phyloP scores from a whole-genome alignment of 2,888 invertebrate species.

The Drosophila lutescens region DNA sequence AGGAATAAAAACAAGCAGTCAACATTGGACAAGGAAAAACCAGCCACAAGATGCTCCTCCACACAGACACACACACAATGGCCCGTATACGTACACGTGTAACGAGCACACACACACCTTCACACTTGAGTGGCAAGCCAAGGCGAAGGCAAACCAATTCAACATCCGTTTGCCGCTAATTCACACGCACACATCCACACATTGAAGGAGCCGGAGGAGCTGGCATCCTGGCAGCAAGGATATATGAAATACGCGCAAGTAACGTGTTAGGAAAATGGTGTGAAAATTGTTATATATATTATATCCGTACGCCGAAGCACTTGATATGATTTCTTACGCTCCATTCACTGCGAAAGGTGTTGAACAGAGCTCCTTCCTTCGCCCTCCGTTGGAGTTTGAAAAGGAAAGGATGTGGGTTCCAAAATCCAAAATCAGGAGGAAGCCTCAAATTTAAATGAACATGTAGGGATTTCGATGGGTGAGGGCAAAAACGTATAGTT shows the following conservation, averaged over 20 bases:
- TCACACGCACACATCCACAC: constrained; percentile 59
- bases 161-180: constrained; percentile 78
- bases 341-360: constrained; percentile 74
- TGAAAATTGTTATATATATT: constrained; percentile 80
- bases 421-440: constrained; percentile 25
- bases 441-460: constrained; percentile 21
- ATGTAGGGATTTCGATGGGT: background rate
- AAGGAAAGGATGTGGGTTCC: constrained; percentile 7
- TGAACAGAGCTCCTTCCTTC: constrained; percentile 54
- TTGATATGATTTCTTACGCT: constrained; percentile 76
- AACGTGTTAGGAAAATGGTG: constrained; percentile 78
- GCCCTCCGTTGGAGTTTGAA: constrained; percentile 32
- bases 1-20: constrained; percentile 76
- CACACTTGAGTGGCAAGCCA: constrained; percentile 70
- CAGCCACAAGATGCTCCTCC: constrained; percentile 71
- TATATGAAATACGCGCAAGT: constrained; percentile 78
- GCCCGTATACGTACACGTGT: constrained; percentile 1
- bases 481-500: background rate
- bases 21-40: constrained; percentile 58
- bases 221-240: constrained; percentile 58
- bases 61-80: constrained; percentile 19
- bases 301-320: constrained; percentile 66
- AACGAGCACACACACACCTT: constrained; percentile 37
- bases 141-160: constrained; percentile 76
- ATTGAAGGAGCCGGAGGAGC: background rate